Evolutionary conservation across 2,797 vertebrate species (phyloP).

Genomic region (Acanthis flammea): DNA sequence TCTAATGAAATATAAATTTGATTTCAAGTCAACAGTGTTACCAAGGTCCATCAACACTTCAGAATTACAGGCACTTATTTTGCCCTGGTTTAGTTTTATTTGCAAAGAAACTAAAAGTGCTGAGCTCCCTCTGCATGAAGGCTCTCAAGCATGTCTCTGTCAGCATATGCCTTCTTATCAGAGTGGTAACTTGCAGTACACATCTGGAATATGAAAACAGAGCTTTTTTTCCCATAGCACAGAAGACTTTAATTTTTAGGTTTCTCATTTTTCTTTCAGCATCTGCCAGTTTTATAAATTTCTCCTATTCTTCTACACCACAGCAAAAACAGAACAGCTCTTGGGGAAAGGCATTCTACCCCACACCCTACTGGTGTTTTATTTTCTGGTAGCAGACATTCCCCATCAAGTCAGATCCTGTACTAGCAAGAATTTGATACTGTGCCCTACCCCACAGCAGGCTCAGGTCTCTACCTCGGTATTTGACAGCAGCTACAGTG

Average conservation of each 20-base stretch:
- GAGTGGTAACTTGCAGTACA: not conserved
- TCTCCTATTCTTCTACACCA: not conserved
- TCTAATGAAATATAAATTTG: conserved; percentile 7
- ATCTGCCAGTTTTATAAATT: not conserved
- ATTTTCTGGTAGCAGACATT: not conserved
- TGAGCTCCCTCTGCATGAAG: not conserved
- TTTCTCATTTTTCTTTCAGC: not conserved
- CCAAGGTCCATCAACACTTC: not conserved
- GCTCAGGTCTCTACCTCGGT: not conserved
- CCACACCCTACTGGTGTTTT: not conserved
- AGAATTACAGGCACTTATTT: not conserved
- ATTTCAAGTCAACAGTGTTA: not conserved
- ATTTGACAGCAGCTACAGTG: not conserved
- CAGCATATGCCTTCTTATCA: not conserved
- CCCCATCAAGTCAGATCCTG: conserved; percentile 17
- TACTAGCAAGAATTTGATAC: not conserved
- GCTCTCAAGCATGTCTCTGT: not conserved
- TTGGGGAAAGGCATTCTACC: not conserved
- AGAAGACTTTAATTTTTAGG: not conserved
- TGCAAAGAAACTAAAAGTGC: not conserved
- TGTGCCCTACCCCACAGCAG: not conserved
- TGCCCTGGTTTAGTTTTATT: not conserved
- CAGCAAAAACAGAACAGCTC: not conserved
- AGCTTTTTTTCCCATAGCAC: not conserved
- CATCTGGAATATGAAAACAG: not conserved